Base-by-base conservation (phyloP, 2,113 vertebrate genomes). In the Silurus meridionalis region DNA sequence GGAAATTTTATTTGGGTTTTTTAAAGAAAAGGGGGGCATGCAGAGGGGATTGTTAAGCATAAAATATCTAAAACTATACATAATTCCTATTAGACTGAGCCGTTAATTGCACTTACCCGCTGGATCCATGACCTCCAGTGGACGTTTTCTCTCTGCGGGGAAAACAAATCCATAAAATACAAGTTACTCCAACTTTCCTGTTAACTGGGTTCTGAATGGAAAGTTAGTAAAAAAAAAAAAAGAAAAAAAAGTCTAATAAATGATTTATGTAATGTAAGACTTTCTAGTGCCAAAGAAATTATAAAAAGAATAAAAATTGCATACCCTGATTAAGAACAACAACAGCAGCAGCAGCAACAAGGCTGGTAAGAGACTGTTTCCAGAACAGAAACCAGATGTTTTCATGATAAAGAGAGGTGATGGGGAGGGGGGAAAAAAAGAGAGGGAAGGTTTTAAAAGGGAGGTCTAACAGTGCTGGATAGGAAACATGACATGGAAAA, bases 171-270 rank as follows among this genome's bases (percentile, higher is more conserved):
- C 21, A 21, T 25, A 2, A 78, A 48, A 21, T 50, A 10, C 71
- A n/a, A 53, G 13, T 78, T 6, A 61, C 19, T 23, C 17, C 55
- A 46, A 4, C 53, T 60, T 60, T 21, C 15, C 78, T 61, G 4
- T 2, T 11, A 23, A 25, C 55, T 11, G 15, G 60, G 1, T 3
- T 25, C 52, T 7, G 21, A 57, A 2, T 55, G 6, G 21, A 74
- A 53, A 5, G 5, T 11, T 0, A 4, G 48, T 8, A 1, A 6
- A 17, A 7, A 8, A 8, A 23, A 0, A 4, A 8, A 3, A 4
- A 17, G 3, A 8, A 8, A 37, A 37, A 37, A 37, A 37, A 37
- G 37, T 2, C 37, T 37, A 37, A 37, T 37, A 37, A 37, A 37
- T 2, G 37, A 37, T 2, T 37, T 37, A 3, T 37, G 37, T 7